phyloP scores from a whole-genome alignment of 1,140 invertebrate genomes.

The Drosophila sp. region DNA sequence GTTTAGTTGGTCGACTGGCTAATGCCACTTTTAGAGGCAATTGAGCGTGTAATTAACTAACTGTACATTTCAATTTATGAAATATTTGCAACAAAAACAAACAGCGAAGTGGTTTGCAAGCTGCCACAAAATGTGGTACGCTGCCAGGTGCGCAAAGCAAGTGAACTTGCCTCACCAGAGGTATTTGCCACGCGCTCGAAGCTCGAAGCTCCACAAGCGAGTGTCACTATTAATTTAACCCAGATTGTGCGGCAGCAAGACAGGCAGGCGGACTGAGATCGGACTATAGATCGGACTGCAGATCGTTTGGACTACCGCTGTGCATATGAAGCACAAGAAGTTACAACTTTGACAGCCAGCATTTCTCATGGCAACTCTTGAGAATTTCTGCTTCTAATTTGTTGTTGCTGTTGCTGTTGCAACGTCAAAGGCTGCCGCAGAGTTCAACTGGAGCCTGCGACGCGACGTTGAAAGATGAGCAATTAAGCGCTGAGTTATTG shows the following conservation, averaged over 20 bases:
- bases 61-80: conserved; percentile 82
- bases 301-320: conserved; percentile 16
- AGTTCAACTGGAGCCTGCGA: conserved; percentile 41
- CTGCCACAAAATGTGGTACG: conserved; percentile 43
- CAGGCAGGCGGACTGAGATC: conserved; percentile 17
- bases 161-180: conserved; percentile 26
- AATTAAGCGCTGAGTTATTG: conserved; percentile 81
- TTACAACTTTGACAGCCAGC: conserved; percentile 61
- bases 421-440: conserved; percentile 44
- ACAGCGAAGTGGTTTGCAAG: conserved; percentile 26
- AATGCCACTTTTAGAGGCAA: conserved; percentile 73
- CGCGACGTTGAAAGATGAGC: conserved; percentile 79
- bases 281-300: background rate
- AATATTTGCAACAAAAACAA: conserved; percentile 57
- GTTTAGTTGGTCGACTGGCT: conserved; percentile 21
- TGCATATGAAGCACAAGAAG: conserved; percentile 46
- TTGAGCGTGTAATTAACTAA: conserved; percentile 81
- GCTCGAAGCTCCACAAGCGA: conserved; percentile 42
- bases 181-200: conserved; percentile 39
- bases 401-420: conserved; percentile 5
- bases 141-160: conserved; percentile 58
- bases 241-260: conserved; percentile 58
- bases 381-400: conserved; percentile 66
- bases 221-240: conserved; percentile 80
- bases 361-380: conserved; percentile 49